Base-by-base conservation (phyloP, 2,888 invertebrate species). In the Agrotis clavis region DNA sequence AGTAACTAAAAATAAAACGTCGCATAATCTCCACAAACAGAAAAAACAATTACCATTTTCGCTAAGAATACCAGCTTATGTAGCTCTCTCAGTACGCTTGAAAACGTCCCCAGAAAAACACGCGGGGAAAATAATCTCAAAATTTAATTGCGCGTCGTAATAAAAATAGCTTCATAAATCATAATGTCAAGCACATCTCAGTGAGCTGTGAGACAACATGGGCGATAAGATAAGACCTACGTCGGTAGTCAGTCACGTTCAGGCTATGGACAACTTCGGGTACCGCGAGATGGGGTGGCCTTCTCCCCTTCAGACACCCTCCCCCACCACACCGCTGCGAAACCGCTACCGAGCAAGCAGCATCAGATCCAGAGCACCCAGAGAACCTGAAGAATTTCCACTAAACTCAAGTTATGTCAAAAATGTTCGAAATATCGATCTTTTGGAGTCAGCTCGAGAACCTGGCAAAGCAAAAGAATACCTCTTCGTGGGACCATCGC, bases 401-500 rank as follows among this genome's bases (percentile, higher is more conserved):
- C 94, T 97, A 64, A 97, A 97, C 89, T 92, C 94, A 79, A 90
- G 82, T 62, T 93, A 90, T 66, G 25, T 0, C 82, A 93, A 88
- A 91, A 88, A 94, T 90, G 93, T 93, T 1, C 90, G 92, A 18
- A 95, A 89, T 75, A 92, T 96, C 69, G 96, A 96, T 79, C 93
- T 97, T 89, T 94, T 97, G 79, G 97, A 98, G 89, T 97, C 97
- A 48, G 97, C 97, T 78, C 96, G 96, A 68, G 95, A 95, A 21
- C 91, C 92, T 4, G 93, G 92, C n/a, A 93, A 93, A 82, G 97
- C 97, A 83, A 97, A 97, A 89, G 98, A 98, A 91, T 98, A 97
- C 89, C 97, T 98, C 93, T 98, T 98, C 89, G 98, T 98, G 79
- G 98, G 98, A 19, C 98, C 98, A 18, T 98, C 98, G 9, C 98